These are phyloP conservation scores for Caenorhabditis panamensis DNA, from an alignment of 2,888 invertebrate species.

Conservation along the genomic window DNA sequence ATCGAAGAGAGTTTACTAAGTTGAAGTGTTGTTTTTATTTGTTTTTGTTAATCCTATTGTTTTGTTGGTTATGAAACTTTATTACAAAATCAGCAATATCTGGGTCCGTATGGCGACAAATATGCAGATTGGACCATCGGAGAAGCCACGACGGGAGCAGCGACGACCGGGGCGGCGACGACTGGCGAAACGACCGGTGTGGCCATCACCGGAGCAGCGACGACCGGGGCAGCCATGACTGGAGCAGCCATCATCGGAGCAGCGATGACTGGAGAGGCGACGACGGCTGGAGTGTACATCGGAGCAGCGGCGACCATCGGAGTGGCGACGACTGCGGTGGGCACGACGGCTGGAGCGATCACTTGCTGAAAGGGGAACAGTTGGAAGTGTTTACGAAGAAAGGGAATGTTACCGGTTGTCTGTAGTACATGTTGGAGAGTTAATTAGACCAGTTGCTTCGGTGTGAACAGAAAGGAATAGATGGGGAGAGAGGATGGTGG, in stretches of 20 bases:
- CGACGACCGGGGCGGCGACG: slow-evolving; percentile 8
- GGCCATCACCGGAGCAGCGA: slow-evolving; percentile 20
- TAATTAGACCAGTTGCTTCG: slow-evolving; percentile 10
- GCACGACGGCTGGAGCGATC: slow-evolving; percentile 29
- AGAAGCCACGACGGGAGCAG: slow-evolving; percentile 31
- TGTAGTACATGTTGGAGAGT: slow-evolving; percentile 30
- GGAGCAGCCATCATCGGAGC: slow-evolving; percentile 21
- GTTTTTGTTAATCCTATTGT: slow-evolving; percentile 23
- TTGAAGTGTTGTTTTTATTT: slow-evolving; percentile 22
- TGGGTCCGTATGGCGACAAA: not conserved
- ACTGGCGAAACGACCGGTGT: slow-evolving; percentile 6
- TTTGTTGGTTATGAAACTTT: slow-evolving; percentile 3
- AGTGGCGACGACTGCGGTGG: slow-evolving; percentile 13
- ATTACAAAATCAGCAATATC: slow-evolving; percentile 1
- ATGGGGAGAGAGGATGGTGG: slow-evolving; percentile 2
- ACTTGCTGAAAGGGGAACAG: slow-evolving; percentile 18
- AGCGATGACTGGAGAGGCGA: slow-evolving; percentile 22
- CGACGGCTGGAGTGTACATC: slow-evolving; percentile 26
- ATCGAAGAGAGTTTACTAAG: slow-evolving; percentile 46
- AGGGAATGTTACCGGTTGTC: slow-evolving; percentile 26
- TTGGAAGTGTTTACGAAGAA: too few species aligned
- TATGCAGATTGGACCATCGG: not conserved
- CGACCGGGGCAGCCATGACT: slow-evolving; percentile 16
- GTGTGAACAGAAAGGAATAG: slow-evolving; percentile 3
- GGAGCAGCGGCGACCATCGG: slow-evolving; percentile 31